A percentile compares a stretch with the other conserved stretches of the same genome.
Conservation (phyloP, 2,888 invertebrate species). For the Ceraclea dissimilis region DNA sequence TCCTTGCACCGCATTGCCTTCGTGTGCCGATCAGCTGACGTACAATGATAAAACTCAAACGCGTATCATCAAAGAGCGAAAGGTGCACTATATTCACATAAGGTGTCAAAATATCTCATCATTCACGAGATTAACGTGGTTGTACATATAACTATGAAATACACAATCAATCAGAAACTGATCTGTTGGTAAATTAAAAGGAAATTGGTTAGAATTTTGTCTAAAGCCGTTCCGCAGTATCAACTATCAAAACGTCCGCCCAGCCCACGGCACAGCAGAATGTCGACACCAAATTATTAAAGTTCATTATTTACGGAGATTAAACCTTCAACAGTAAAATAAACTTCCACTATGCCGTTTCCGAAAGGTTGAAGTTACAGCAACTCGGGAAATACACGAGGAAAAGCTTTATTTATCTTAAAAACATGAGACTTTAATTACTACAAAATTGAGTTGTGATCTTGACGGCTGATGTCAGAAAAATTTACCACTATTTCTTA, state of each 20-base stretch:
- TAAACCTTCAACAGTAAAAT: no score
- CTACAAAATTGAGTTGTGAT: neutral
- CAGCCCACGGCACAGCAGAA: neutral
- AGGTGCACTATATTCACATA: neutral
- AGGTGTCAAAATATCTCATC: neutral
- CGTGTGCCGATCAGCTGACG: slow-evolving; percentile 19
- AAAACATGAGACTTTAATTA: no score
- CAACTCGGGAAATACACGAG: no score
- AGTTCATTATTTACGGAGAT: neutral
- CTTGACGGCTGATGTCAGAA: neutral
- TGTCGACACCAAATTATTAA: neutral
- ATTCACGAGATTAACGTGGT: neutral
- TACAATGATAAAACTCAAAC: slow-evolving; percentile 13
- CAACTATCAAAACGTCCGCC: neutral
- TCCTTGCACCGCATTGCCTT: no score
- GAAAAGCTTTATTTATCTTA: no score
- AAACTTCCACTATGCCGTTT: no score
- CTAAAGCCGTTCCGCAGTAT: neutral
- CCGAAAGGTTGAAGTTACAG: no score
- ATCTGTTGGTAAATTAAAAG: neutral
- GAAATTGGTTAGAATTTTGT: neutral
- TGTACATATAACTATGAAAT: neutral
- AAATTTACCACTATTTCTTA: neutral
- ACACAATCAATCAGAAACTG: no score
- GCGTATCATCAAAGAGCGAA: slow-evolving; percentile 1